phyloP scores from a whole-genome alignment of 1,140 invertebrate species.

The Neotoxoptera formosana region DNA sequence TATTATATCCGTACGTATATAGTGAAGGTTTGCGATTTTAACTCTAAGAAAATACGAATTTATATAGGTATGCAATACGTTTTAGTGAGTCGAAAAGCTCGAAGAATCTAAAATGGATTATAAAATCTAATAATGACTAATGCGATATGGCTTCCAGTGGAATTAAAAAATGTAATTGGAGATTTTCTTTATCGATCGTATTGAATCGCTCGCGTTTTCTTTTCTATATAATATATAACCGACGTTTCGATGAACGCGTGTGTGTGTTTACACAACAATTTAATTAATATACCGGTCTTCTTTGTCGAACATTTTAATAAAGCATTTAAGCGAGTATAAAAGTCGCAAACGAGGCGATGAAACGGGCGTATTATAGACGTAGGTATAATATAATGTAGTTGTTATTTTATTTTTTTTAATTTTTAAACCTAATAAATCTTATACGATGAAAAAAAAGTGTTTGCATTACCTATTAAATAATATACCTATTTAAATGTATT shows the following conservation, averaged over 20 bases:
- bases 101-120: conserved; percentile 46
- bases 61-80: not conserved
- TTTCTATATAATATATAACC: not conserved
- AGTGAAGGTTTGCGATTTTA: conserved; percentile 16
- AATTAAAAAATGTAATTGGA: conserved; percentile 47
- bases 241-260: not conserved
- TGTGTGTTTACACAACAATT: not conserved
- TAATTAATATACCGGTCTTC: not conserved
- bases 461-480: not conserved
- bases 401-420: not conserved
- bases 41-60: conserved; percentile 26
- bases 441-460: not conserved
- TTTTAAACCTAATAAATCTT: not conserved
- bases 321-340: not conserved
- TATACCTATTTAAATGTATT: conserved; percentile 24
- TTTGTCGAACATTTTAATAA: not conserved
- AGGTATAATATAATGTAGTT: not conserved
- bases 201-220: not conserved
- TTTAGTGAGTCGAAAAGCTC: not conserved
- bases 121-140: conserved; percentile 29
- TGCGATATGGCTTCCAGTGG: conserved; percentile 29
- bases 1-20: not conserved
- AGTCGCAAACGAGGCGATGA: not conserved
- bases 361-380: not conserved
- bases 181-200: conserved; percentile 43